Evolutionary conservation across 2,888 invertebrate species (phyloP).

Genomic region (Brachypalpus laphriformis): DNA sequence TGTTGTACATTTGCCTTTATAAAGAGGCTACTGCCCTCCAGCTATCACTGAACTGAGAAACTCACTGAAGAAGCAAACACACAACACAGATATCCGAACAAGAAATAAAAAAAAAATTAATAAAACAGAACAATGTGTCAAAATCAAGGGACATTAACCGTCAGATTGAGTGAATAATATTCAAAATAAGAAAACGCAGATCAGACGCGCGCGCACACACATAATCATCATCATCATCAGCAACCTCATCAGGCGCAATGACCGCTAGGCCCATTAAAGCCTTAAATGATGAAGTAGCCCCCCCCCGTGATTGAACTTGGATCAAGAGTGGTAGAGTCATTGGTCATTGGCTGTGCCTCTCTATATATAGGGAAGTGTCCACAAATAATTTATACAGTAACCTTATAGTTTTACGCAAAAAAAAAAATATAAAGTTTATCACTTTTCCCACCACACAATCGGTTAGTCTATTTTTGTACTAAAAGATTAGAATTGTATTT

Average conservation of each 20-base stretch:
- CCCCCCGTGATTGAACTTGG: conserved; percentile 66
- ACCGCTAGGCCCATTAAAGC: conserved; percentile 54
- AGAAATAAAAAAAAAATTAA: not conserved
- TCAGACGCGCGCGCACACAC: conserved; percentile 4
- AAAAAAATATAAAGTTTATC: not conserved
- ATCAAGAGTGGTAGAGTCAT: conserved; percentile 54
- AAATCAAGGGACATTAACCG: conserved; percentile 73
- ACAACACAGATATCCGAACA: not conserved
- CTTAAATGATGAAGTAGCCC: conserved; percentile 51
- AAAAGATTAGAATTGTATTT: conserved; percentile 64
- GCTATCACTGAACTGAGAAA: conserved; percentile 24
- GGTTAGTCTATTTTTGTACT: conserved; percentile 45
- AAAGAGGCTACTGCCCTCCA: conserved; percentile 39
- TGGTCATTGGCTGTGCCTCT: conserved; percentile 26
- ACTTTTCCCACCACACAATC: not conserved
- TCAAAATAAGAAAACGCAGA: conserved; percentile 17
- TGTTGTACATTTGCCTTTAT: conserved; percentile 26
- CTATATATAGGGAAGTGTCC: conserved; percentile 12
- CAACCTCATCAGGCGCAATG: conserved; percentile 38
- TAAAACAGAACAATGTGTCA: conserved; percentile 53
- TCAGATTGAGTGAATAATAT: conserved; percentile 58
- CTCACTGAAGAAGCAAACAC: conserved; percentile 19
- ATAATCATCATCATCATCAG: not conserved
- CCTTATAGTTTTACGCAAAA: conserved; percentile 1
- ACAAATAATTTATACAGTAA: conserved; percentile 10